Evolutionary conservation across 2,888 invertebrate species (phyloP).

Genomic region (Cantharis rufa): DNA sequence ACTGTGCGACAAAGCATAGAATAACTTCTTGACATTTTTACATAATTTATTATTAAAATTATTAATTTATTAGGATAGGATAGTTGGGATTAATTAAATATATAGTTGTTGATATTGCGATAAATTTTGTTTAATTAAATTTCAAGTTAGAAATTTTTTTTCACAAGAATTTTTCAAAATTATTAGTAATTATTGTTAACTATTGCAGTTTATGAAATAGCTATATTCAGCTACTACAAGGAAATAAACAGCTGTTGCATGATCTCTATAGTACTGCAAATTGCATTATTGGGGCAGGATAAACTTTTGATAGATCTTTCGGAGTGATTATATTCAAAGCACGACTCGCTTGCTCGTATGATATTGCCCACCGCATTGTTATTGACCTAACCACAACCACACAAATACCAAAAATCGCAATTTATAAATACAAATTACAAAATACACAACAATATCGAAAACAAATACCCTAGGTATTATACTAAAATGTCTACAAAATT

Average conservation of each 20-base stretch:
- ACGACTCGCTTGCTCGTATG: constrained; percentile 34
- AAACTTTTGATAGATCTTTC: constrained; percentile 48
- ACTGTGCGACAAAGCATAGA: background rate
- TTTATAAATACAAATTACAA: constrained; percentile 34
- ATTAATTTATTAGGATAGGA: too few species aligned
- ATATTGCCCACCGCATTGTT: constrained; percentile 40
- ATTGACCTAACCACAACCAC: constrained; percentile 45
- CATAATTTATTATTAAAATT: too few species aligned
- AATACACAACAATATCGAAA: background rate
- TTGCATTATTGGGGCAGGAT: constrained; percentile 46
- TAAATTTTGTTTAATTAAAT: too few species aligned
- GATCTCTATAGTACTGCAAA: constrained; percentile 37
- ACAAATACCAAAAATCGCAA: constrained; percentile 43
- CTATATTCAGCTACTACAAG: background rate
- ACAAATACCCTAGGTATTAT: background rate
- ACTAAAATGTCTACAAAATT: background rate
- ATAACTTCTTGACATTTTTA: background rate
- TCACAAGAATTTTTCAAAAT: too few species aligned
- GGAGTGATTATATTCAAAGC: constrained; percentile 41
- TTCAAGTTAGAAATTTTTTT: too few species aligned
- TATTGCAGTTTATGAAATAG: background rate
- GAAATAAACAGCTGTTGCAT: background rate
- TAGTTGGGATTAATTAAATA: too few species aligned
- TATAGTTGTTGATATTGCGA: too few species aligned
- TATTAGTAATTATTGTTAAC: background rate